Evolutionary conservation across 2,888 invertebrate genomes (phyloP).

Genomic region (Melinaea marsaeus): DNA sequence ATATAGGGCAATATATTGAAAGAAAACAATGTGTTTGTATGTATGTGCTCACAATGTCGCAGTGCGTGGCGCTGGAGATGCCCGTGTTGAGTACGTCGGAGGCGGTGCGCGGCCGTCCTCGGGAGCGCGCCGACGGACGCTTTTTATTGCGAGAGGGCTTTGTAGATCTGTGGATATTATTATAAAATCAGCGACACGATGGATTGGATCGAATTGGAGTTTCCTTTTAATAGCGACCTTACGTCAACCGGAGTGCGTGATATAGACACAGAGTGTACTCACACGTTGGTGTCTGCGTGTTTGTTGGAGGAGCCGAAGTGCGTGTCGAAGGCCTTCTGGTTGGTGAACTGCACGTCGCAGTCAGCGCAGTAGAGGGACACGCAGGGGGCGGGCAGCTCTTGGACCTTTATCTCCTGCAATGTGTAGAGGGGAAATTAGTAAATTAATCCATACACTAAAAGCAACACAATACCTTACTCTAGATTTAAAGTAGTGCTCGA

Average conservation of each 20-base stretch:
- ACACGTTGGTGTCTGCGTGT: slow-evolving; percentile 58
- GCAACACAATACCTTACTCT: too few species aligned
- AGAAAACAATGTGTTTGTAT: too few species aligned
- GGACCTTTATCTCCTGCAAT: slow-evolving; percentile 47
- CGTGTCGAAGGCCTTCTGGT: slow-evolving; percentile 50
- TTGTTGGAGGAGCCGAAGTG: slow-evolving; percentile 67
- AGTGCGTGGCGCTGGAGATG: slow-evolving; percentile 52
- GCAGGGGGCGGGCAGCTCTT: slow-evolving; percentile 33
- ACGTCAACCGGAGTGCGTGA: neutral
- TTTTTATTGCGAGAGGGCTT: slow-evolving; percentile 24
- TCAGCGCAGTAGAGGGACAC: slow-evolving; percentile 55
- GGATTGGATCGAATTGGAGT: too few species aligned
- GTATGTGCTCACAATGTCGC: slow-evolving; percentile 54
- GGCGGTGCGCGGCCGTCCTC: slow-evolving; percentile 37
- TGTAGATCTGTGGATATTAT: slow-evolving; percentile 26
- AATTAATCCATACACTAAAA: too few species aligned
- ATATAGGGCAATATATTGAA: too few species aligned
- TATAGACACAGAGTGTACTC: slow-evolving; percentile 33
- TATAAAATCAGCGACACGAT: neutral
- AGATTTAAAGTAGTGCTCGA: too few species aligned
- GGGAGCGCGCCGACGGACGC: slow-evolving; percentile 25
- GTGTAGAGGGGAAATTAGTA: neutral
- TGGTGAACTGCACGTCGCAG: slow-evolving; percentile 58
- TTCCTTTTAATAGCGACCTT: too few species aligned
- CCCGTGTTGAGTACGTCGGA: slow-evolving; percentile 63